phyloP scores from a whole-genome alignment of 2,113 vertebrate genomes.

The Tetrax tetrax region DNA sequence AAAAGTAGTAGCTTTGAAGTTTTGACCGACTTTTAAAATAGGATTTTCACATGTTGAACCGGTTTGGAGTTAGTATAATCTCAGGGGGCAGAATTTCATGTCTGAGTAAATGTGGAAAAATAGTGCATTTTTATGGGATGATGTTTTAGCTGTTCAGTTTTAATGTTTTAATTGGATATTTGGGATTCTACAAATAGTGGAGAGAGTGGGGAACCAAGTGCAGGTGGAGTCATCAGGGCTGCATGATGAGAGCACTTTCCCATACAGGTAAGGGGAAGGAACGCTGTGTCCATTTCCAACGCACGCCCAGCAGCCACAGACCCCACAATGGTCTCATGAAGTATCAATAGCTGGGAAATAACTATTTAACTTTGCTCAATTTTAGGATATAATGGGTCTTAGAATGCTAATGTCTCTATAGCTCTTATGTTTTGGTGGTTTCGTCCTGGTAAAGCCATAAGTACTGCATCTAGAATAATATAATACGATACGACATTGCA shows the following conservation, averaged over 20 bases:
- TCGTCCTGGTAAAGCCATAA: neutral
- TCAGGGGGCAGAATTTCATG: neutral
- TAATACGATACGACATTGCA: neutral
- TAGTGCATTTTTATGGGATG: neutral
- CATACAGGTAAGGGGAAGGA: neutral
- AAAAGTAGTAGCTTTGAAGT: neutral
- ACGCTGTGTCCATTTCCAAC: neutral
- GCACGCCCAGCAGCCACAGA: neutral
- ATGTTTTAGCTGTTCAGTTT: neutral
- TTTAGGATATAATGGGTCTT: neutral
- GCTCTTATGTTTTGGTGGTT: neutral
- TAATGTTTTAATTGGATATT: neutral
- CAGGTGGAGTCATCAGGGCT: neutral
- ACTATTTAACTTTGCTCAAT: slow-evolving; percentile 38
- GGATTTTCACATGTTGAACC: neutral
- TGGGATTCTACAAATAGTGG: neutral
- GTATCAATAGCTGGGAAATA: neutral
- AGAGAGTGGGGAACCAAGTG: neutral
- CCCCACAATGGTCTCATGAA: neutral
- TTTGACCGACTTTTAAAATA: neutral
- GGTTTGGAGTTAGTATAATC: neutral
- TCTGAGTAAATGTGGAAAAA: neutral
- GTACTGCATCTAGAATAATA: neutral
- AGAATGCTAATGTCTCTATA: neutral
- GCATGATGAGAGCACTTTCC: neutral